Evolutionary conservation across 2,113 vertebrate species (phyloP).

Genomic region (Mionectes macconnelli): DNA sequence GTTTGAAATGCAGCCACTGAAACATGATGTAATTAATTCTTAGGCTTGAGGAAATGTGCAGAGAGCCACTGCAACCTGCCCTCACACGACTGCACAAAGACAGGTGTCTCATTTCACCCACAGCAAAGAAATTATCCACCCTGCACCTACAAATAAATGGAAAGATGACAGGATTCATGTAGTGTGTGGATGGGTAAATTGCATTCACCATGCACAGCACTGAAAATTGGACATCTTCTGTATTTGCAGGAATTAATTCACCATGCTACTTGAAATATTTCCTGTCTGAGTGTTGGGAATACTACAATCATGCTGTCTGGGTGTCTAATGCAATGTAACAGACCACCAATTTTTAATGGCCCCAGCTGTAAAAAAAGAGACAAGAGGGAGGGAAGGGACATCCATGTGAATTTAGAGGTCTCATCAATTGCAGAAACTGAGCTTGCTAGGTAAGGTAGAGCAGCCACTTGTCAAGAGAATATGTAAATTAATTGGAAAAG

Average conservation of each 20-base stretch:
- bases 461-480: not conserved
- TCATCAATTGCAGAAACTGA: not conserved
- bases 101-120: slow-evolving; percentile 16
- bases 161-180: not conserved
- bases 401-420: not conserved
- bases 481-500: not conserved
- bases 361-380: not conserved
- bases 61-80: slow-evolving; percentile 14
- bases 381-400: not conserved
- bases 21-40: slow-evolving; percentile 44
- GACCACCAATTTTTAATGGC: not conserved
- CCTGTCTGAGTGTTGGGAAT: not conserved
- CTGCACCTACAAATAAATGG: not conserved
- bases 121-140: not conserved
- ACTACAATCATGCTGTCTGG: not conserved
- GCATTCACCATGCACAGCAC: not conserved
- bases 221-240: not conserved
- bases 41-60: slow-evolving; percentile 9
- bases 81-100: not conserved
- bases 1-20: not conserved
- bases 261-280: not conserved
- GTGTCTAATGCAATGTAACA: not conserved
- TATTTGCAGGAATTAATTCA: not conserved
- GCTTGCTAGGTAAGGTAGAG: not conserved
- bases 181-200: not conserved